Base-by-base conservation (phyloP, 2,888 invertebrate species). In the Eledona agricola region DNA sequence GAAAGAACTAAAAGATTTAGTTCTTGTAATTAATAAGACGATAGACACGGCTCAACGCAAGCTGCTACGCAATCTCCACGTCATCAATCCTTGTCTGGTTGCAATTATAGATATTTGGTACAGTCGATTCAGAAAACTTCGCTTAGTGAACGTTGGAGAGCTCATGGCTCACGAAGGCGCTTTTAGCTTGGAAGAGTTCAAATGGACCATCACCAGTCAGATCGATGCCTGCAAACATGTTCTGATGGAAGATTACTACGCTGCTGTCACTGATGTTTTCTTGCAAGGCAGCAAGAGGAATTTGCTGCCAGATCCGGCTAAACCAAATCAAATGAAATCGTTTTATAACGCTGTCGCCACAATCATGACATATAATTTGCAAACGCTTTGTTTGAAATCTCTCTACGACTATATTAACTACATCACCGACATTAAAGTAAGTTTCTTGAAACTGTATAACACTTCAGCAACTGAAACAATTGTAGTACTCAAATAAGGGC, bases 301-400 rank as follows among this genome's bases (percentile, higher is more conserved):
- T 47, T 79, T 83, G 58, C 79, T 91, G 42, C 90, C 90, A 0
- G 84, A 84, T 56, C 80, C 84, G 0, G 79, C 82, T 32, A 84
- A 87, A 59, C 81, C 80, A 9, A 80, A 80, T 6, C 82, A 84
- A 70, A 83, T 89, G 73, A 84, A 82, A 62, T 84, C 85, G 28
- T 94, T 94, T 75, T 95, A 89, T 72, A 89, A 93, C 72, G 89
- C 92, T 64, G 84, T 93, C 1, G 88, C 88, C 0, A 87, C 88
- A 15, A 79, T 95, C 23, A 96, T 96, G 96, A 90, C 93, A 0
- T 87, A 87, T 64, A 91, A 94, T 66, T 77, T 96, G 47, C 93
- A 94, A 72, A 84, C 85, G 11, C 74, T 95, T 17, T 90, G 91
- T 60, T 78, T 93, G 25, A 83, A 87, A 63, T 94, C 94, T 2